phyloP scores from a whole-genome alignment of 2,888 invertebrate genomes.

The Temnothorax unifasciatus region DNA sequence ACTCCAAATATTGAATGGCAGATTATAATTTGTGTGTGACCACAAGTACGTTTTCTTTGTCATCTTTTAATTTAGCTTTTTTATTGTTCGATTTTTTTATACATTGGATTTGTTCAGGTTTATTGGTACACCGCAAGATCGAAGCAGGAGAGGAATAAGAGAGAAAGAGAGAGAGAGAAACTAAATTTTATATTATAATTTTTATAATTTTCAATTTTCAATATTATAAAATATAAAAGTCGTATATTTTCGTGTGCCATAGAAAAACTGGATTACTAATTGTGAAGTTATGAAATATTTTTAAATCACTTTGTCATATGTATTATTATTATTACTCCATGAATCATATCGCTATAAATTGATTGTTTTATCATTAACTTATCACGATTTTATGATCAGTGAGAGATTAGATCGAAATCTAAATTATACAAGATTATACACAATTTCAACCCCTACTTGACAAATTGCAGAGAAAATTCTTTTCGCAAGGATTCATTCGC shows the following conservation, averaged over 20 bases:
- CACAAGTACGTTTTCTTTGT: background rate
- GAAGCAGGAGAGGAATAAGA: background rate
- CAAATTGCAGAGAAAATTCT: background rate
- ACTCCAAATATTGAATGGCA: constrained; percentile 2
- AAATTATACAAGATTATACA: constrained; percentile 1
- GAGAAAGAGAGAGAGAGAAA: background rate
- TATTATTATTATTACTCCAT: background rate
- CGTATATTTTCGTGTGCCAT: background rate
- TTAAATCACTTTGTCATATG: background rate
- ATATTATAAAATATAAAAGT: constrained; percentile 4
- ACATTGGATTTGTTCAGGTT: background rate
- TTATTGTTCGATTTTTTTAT: background rate
- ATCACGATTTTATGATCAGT: background rate
- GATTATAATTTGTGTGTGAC: background rate
- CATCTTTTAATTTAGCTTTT: background rate
- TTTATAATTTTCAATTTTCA: background rate
- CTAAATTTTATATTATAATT: constrained; percentile 8
- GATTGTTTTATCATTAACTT: background rate
- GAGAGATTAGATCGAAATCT: background rate
- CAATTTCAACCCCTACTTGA: background rate
- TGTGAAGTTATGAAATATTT: background rate
- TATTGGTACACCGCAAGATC: background rate
- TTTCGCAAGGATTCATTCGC: constrained; percentile 9
- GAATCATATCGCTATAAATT: background rate
- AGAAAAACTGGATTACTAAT: background rate